Base-by-base conservation (phyloP, 2,797 vertebrate genomes). In the Acridotheres tristis region DNA sequence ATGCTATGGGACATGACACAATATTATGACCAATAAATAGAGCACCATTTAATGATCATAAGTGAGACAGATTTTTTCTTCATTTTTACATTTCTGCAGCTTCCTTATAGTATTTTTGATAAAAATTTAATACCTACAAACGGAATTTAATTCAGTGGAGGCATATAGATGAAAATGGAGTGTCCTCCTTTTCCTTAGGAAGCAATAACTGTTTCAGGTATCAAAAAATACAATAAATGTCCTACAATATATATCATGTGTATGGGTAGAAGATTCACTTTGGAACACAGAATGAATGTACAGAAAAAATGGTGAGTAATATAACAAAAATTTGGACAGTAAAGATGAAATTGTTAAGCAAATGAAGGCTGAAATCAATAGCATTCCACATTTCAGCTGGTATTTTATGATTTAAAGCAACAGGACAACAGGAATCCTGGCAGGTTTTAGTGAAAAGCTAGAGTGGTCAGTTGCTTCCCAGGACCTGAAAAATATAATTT, bases 171-270 rank as follows among this genome's bases (percentile, higher is more conserved):
- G 12, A 62, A 80, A 58, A 77, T n/a, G 5, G 19, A 50, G 47
- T 75, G 45, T 51, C 55, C 25, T 78, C 29, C 51, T 55, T 83
- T 67, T 57, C 34, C 29, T 73, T 43, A 51, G 9, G 25, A 88
- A 83, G 26, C 50, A 88, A 51, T 27, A 51, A 50, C 10, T 3
- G 0, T 20, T 79, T 51, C 32, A 50, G 27, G 11, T 58, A 32
- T 16, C 47, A 77, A 65, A 51, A 75, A 69, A 65, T 29, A 34
- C 10, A 68, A 42, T 0, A 66, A 7, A 63, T 34, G 14, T 25
- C 63, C 63, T 38, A n/a, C 3, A 71, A 62, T 21, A 67, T 16
- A 65, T 0, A 5, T 1, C n/a, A 51, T 20, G 2, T 1, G 0
- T 29, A 40, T 7, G 2, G 29, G 34, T 91, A 51, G n/a, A 89